Evolutionary conservation across 2,113 vertebrate genomes (phyloP), one percentile per base, ranked within the genome.

Genomic region (Paedocypris sp.): DNA sequence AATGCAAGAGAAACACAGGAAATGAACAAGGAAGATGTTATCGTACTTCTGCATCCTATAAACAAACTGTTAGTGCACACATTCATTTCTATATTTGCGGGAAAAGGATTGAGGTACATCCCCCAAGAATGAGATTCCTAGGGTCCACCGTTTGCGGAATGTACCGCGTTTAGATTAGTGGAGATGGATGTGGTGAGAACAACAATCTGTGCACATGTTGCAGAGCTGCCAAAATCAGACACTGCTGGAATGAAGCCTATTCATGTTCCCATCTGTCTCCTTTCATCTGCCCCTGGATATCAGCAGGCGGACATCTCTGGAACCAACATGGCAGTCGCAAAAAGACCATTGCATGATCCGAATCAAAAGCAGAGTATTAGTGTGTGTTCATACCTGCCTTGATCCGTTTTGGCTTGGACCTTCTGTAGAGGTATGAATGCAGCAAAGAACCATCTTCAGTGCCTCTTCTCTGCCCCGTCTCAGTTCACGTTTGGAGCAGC

Each of bases 101-200:
- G 13, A 58, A 47, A 57, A 53, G 26, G 20, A 31, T 45, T 5
- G 50, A 39, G 38, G 41, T 67, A 54, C 73, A 71, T 72, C 73
- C 61, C 20, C 65, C 73, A 75, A 75, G 76, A 76, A 72, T 75
- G 57, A 47, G 62, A 74, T 75, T 82, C 69, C 77, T 75, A 62
- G 74, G 76, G 77, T 73, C 72, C 74, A 73, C 70, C 78, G 76
- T 81, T 81, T 83, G 73, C 78, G 76, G 77, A 70, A 66, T 22
- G 28, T n/a, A n/a, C n/a, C n/a, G n/a, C 69, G 65, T 74, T 72
- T 76, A 71, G 70, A 76, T 77, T 78, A 71, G 65, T 54, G 75
- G 69, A 52, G 69, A 65, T 75, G 63, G 56, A 35, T 32, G 2
- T 15, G 61, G 49, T 72, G 69, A 59, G 19, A 43, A 47, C 12